A percentile compares a stretch with the other conserved stretches of the same genome.
phyloP scores from a whole-genome alignment of 2,113 vertebrate genomes.

The Hypocryptadius cinnamomeus region DNA sequence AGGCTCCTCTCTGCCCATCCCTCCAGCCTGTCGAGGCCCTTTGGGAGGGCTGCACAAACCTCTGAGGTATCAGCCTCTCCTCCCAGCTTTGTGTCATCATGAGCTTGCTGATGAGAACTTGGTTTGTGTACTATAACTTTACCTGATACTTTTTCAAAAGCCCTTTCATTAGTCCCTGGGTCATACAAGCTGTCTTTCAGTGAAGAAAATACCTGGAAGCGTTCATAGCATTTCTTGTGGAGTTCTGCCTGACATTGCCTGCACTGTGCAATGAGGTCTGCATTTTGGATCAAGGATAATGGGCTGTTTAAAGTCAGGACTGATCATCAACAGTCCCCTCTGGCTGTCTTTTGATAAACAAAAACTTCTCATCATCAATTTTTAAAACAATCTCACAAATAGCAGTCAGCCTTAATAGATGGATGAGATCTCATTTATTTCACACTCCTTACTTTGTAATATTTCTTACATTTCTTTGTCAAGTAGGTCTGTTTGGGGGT shows the following conservation, averaged over 20 bases:
- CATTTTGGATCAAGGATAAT: neutral
- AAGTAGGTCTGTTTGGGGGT: neutral
- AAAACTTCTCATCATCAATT: neutral
- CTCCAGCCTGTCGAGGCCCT: neutral
- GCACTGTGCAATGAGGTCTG: neutral
- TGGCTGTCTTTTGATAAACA: neutral
- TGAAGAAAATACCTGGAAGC: neutral
- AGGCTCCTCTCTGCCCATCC: neutral
- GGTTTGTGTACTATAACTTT: neutral
- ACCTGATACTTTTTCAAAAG: neutral
- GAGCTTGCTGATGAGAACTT: neutral
- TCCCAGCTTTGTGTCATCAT: neutral
- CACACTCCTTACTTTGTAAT: neutral
- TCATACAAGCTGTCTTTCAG: neutral
- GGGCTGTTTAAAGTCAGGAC: neutral
- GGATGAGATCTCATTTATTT: neutral
- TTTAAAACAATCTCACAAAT: constrained; percentile 10
- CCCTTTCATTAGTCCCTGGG: neutral
- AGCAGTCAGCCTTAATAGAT: neutral
- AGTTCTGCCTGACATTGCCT: neutral
- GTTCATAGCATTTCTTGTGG: neutral
- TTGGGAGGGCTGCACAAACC: neutral
- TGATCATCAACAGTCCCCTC: neutral
- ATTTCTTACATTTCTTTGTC: neutral
- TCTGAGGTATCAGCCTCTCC: neutral